phyloP scores from a whole-genome alignment of 2,888 invertebrate genomes.

The Nebria brevicollis region DNA sequence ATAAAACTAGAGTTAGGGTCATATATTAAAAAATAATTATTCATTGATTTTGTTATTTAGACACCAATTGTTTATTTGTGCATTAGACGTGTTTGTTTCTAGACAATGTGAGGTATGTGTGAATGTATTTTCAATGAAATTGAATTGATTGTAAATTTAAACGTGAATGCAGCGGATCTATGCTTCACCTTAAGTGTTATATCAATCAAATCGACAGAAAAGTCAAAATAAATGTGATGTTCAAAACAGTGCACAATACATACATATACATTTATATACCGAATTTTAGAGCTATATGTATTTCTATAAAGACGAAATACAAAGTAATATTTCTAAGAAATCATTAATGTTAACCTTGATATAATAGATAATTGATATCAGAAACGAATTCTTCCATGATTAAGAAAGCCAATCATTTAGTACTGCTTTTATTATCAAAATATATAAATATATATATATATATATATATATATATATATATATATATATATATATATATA shows the following conservation, averaged over 20 bases:
- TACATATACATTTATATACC: constrained; percentile 1
- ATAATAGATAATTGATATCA: neutral
- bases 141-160: neutral
- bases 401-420: neutral
- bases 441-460: neutral
- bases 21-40: too few species aligned
- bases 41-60: too few species aligned
- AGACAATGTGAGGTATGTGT: too few species aligned
- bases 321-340: neutral
- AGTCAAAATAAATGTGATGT: neutral
- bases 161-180: neutral
- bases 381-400: constrained; percentile 1
- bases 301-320: neutral
- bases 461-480: neutral
- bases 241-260: neutral
- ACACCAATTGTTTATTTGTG: too few species aligned
- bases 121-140: neutral
- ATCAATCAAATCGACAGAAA: neutral
- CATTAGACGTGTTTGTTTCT: too few species aligned
- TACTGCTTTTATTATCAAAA: neutral
- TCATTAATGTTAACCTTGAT: constrained; percentile 1
- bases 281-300: constrained; percentile 1
- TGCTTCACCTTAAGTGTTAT: neutral
- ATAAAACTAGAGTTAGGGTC: too few species aligned
- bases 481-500: neutral